Percentiles rank a stretch among this genome's conserved stretches.
phyloP scores from a whole-genome alignment of 2,113 vertebrate species.

The Danionella cerebrum region DNA sequence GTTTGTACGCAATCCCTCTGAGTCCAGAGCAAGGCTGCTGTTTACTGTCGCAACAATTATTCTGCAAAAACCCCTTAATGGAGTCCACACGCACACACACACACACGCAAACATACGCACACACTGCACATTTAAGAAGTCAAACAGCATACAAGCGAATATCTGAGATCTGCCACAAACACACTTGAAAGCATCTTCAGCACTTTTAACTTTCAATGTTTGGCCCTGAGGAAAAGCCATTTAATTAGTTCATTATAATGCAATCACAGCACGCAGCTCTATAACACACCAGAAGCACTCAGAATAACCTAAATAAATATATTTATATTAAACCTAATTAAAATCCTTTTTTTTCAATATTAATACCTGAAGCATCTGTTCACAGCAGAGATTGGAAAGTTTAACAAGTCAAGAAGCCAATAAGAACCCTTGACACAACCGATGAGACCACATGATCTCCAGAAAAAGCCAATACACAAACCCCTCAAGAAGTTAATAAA shows the following conservation, averaged over 20 bases:
- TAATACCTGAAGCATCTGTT: too few relatives aligned
- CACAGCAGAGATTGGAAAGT: too few relatives aligned
- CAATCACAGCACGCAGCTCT: neutral
- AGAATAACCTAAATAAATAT: neutral
- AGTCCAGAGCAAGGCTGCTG: conserved; percentile 18
- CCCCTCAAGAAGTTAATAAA: too few relatives aligned
- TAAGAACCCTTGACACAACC: too few relatives aligned
- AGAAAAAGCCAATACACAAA: too few relatives aligned
- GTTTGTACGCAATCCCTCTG: neutral
- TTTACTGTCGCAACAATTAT: conserved; percentile 28
- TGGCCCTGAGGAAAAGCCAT: neutral
- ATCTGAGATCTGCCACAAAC: conserved; percentile 2
- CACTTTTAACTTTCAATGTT: neutral
- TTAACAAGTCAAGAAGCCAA: too few relatives aligned
- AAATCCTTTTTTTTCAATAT: too few relatives aligned
- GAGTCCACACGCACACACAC: neutral
- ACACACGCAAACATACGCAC: too few relatives aligned
- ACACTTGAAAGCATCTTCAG: conserved; percentile 3
- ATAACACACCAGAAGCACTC: neutral
- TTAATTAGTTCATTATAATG: conserved; percentile 8
- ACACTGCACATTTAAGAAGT: neutral
- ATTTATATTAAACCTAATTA: neutral
- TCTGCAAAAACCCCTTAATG: conserved; percentile 14
- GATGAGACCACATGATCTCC: too few relatives aligned
- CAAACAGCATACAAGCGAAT: neutral